phyloP scores from a whole-genome alignment of 2,797 vertebrate species.

The Cheirogaleus major region DNA sequence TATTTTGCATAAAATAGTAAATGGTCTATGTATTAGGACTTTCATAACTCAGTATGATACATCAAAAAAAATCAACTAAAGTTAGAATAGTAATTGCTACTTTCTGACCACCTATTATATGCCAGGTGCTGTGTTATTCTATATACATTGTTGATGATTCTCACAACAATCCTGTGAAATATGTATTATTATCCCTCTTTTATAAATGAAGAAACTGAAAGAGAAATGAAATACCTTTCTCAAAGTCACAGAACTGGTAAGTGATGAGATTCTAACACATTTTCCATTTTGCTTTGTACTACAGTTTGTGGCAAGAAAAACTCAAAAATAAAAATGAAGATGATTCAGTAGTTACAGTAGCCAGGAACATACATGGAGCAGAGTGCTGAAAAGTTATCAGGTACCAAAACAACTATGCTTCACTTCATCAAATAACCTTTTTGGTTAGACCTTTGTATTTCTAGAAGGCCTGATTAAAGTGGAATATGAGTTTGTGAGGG shows the following conservation, averaged over 20 bases:
- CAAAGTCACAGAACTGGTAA: constrained; percentile 7
- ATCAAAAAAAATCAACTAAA: background rate
- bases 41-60: constrained; percentile 34
- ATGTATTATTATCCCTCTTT: background rate
- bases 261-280: background rate
- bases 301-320: constrained; percentile 38
- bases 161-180: background rate
- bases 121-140: background rate
- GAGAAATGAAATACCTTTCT: background rate
- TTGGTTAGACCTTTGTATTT: background rate
- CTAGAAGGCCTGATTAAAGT: background rate
- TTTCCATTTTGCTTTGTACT: constrained; percentile 52
- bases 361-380: background rate
- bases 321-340: constrained; percentile 29
- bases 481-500: background rate
- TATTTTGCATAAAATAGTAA: constrained; percentile 26
- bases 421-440: background rate
- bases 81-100: background rate
- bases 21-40: background rate
- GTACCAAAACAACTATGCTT: background rate
- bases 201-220: constrained; percentile 3
- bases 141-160: background rate
- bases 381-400: background rate
- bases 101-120: background rate
- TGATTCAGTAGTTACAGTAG: background rate